phyloP scores from a whole-genome alignment of 2,113 vertebrate species.

The Talpa occidentalis region DNA sequence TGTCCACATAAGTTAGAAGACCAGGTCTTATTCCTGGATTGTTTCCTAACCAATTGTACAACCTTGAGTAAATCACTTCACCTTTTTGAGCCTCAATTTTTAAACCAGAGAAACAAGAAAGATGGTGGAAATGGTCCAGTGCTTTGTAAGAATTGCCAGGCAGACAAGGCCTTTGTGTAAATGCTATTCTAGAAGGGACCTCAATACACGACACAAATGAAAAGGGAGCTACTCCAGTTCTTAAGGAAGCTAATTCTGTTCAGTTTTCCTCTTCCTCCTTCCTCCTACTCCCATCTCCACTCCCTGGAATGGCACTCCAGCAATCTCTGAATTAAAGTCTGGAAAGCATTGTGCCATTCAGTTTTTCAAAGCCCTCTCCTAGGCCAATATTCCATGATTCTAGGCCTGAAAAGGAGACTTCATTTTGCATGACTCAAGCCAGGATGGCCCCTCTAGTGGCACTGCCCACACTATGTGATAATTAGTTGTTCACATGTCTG shows the following conservation, averaged over 20 bases:
- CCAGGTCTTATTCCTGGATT: conserved; percentile 1
- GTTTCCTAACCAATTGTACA: neutral
- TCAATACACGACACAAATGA: conserved; percentile 23
- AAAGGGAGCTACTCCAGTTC: conserved; percentile 41
- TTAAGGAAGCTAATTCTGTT: neutral
- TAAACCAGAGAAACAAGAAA: conserved; percentile 46
- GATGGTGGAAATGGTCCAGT: neutral
- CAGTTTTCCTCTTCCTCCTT: conserved; percentile 6
- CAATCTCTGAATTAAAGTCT: neutral
- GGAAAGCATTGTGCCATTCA: conserved; percentile 5
- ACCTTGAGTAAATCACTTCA: neutral
- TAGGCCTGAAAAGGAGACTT: neutral
- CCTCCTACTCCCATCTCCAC: neutral
- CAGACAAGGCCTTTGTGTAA: conserved; percentile 6
- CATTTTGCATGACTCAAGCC: neutral
- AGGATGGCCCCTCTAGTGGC: neutral
- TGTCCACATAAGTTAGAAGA: neutral
- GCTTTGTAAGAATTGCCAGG: conserved; percentile 32
- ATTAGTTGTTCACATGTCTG: neutral
- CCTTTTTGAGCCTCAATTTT: neutral
- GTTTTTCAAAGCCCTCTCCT: conserved; percentile 30
- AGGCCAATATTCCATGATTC: conserved; percentile 19
- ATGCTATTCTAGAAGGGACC: neutral
- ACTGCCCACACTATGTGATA: neutral
- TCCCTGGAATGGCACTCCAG: neutral